Evolutionary conservation across 2,888 invertebrate species (phyloP).

Genomic region (Caprella mutica): DNA sequence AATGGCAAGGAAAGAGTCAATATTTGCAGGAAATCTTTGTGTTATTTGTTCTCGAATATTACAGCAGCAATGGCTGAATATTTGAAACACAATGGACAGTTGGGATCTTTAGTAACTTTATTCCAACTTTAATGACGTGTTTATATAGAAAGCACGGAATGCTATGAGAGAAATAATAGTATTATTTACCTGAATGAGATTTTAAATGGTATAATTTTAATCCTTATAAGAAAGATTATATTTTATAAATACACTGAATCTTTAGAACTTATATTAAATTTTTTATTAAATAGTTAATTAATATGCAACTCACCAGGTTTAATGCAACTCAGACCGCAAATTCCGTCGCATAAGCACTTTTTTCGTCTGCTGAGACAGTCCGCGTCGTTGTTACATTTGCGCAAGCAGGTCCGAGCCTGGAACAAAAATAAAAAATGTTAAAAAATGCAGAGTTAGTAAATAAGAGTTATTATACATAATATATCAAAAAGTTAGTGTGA

Average conservation of each 20-base stretch:
- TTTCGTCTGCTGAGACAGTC: constrained; percentile 95
- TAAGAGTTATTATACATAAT: background rate
- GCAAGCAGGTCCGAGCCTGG: constrained; percentile 61
- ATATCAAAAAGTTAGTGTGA: background rate
- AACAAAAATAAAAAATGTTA: background rate
- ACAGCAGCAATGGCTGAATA: too few species aligned
- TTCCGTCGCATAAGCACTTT: constrained; percentile 89
- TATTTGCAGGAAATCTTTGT: too few species aligned
- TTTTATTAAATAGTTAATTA: constrained; percentile 1
- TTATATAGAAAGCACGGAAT: background rate
- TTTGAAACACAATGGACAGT: too few species aligned
- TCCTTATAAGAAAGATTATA: background rate
- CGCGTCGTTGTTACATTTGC: constrained; percentile 84
- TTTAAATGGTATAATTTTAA: background rate
- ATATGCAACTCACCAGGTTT: constrained; percentile 63
- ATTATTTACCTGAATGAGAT: background rate
- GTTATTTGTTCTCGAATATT: too few species aligned
- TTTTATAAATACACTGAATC: background rate
- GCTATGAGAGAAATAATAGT: background rate
- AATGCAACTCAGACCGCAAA: constrained; percentile 92
- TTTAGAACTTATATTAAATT: background rate
- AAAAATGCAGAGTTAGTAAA: background rate
- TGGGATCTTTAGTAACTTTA: too few species aligned
- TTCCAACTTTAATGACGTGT: background rate
- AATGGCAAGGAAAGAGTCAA: too few species aligned